Conservation (phyloP, 92 coral and sea anemone species). For the Epizoanthus illoricatus region DNA sequence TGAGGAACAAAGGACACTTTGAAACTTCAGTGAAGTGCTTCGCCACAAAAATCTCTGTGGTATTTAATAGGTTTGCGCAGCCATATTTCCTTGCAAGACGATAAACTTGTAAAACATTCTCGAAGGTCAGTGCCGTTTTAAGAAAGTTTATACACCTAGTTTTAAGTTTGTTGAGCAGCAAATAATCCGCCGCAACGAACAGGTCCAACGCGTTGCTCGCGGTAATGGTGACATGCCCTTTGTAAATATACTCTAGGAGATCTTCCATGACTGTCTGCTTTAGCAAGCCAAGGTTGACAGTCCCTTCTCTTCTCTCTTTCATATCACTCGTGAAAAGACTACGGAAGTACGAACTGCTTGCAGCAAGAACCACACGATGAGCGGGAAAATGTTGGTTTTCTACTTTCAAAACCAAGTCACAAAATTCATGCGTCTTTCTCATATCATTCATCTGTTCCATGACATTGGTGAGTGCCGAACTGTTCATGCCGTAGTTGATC, state of each 20-base stretch:
- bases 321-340: conserved; percentile 13
- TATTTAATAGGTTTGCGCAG: not conserved
- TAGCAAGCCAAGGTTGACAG: not conserved
- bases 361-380: conserved; percentile 5
- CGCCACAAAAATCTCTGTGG: conserved; percentile 1
- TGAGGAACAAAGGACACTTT: not conserved
- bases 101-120: not conserved
- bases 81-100: not conserved
- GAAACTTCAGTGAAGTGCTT: conserved; percentile 17
- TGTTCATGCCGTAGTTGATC: not conserved
- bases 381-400: conserved; percentile 3
- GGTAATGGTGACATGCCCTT: not conserved
- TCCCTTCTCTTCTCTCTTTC: not conserved
- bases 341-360: not conserved
- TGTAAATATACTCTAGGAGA: conserved; percentile 11
- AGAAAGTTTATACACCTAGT: not conserved
- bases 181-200: conserved; percentile 9
- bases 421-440: not conserved
- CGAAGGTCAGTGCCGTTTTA: not conserved
- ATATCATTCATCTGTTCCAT: not conserved
- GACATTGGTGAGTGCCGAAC: not conserved
- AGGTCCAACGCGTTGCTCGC: not conserved
- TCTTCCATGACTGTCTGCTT: conserved; percentile 4
- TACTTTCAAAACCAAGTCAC: conserved; percentile 10
- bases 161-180: conserved; percentile 12